Evolutionary conservation across 2,113 vertebrate species (phyloP), one percentile per base, ranked within the genome.

Genomic region (Lophochroa leadbeateri): DNA sequence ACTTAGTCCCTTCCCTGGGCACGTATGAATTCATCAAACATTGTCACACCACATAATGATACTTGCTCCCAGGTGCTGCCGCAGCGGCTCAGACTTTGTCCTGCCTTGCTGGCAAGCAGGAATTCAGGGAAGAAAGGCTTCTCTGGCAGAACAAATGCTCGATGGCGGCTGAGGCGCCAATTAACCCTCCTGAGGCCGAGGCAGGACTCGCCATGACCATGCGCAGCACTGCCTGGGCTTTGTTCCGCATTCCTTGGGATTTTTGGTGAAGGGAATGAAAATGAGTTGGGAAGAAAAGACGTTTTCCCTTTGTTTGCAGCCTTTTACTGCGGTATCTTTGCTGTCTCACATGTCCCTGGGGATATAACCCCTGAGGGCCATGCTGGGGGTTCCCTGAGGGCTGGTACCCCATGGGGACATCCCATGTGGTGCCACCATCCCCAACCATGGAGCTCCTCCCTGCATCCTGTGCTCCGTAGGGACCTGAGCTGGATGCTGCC

Each of bases 1-100:
- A 93, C 97, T 98, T 97, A 97, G 97, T 96, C 96, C 92, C 97
- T 97, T 98, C 97, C 98, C 95, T 70, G 94, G 96, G 98, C 95
- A 3, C 86, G 5, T 89, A 95, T 71, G 95, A 97, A 98, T 97
- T 97, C 96, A 98, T 98, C 98, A 98, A 94, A 97, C 97, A 87
- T 96, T 97, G 98, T 98, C 98, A 98, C 91, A 88, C 96, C 61
- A 60, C 92, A 97, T 97, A 88, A 97, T 91, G 93, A 92, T 31
- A 8, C 93, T 92, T 33, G 52, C 94, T 97, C 91, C 95, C 92
- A 28, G n/a, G 70, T 37, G 29, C 46, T 75, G 77, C 60, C 14
- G 50, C n/a, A 74, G 83, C 76, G 7, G 80, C 75, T 86, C 49
- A 50, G 89, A 44, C 85, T 83, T 92, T 18, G 78, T 91, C 87